Base-by-base conservation (phyloP, 37 sponge, comb jelly and placozoan genomes). In the Theonella swinhoei region DNA sequence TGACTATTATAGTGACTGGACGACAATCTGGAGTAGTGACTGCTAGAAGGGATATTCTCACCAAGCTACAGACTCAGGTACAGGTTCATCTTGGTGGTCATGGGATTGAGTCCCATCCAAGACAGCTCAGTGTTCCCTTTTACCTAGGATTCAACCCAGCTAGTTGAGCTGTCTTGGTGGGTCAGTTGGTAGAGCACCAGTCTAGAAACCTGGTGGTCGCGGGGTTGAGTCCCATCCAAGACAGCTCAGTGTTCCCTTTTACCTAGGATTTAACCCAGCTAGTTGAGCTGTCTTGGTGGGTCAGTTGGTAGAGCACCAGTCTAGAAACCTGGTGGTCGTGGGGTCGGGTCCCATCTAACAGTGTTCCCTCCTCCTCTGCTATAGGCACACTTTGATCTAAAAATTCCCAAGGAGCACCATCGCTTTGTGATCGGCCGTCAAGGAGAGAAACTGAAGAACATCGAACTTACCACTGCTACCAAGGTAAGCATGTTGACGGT, bases 1-100 rank as follows among this genome's bases (percentile, higher is more conserved):
- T 97, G 43, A 82, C 95, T 38, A 88, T 97, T 71, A 89, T 97
- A 89, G 91, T 97, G 19, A 86, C 97, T n/a, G 97, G 97, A 28
- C 82, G 84, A 25, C 82, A 85, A 3, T 85, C 85, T 11, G 25
- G 36, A 39, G 97, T 97, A 23, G 54, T 74, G 25, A 39, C 86
- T 42, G 95, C 97, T 20, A 69, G 90, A 34, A 81, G 82, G 40
- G 79, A 84, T 0, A 64, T 95, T 39, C 84, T 89, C 38, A 80
- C 58, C 43, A 72, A 86, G 68, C 85, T 95, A 26, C 96, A 95
- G 67, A 95, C 90, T 0, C 93, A 94, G 89, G 95, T 94, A 1
- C n/a, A n/a, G n/a, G n/a, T n/a, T n/a, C 28, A 20, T 59, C 32
- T 0, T 58, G 20, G 9, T 47, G 3, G 9, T 9, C 32, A n/a